Evolutionary conservation across 2,888 invertebrate species (phyloP).

Genomic region (Drosophila ezoana): DNA sequence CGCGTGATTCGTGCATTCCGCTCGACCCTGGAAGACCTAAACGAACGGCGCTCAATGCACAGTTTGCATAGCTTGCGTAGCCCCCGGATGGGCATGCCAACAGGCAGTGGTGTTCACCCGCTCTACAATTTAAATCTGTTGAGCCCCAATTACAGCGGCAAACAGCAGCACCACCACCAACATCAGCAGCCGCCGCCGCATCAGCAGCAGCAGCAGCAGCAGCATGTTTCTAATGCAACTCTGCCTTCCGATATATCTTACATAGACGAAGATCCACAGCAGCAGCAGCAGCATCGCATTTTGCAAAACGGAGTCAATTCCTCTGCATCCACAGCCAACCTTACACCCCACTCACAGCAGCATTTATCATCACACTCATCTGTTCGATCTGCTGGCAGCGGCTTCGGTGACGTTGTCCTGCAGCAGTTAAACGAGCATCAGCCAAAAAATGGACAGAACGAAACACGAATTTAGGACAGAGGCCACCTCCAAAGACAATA

Average conservation of each 20-base stretch:
- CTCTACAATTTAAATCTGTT: conserved; percentile 82
- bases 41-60: conserved; percentile 99
- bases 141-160: conserved; percentile 72
- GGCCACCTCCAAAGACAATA: conserved; percentile 1
- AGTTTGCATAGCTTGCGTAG: conserved; percentile 97
- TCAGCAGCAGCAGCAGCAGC: conserved; percentile 51
- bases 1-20: conserved; percentile 99
- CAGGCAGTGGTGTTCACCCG: conserved; percentile 62
- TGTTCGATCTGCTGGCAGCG: conserved; percentile 18
- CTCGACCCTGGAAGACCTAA: conserved; percentile 99
- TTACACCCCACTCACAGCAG: conserved; percentile 11
- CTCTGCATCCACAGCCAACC: conserved; percentile 28
- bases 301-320: conserved; percentile 56
- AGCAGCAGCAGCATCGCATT: conserved; percentile 57
- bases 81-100: conserved; percentile 88
- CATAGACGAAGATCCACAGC: conserved; percentile 88
- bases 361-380: conserved; percentile 14
- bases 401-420: conserved; percentile 60
- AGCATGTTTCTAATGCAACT: conserved; percentile 60
- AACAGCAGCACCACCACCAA: conserved; percentile 56
- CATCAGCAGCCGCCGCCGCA: conserved; percentile 61
- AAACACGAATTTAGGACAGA: conserved; percentile 71
- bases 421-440: conserved; percentile 43
- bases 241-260: conserved; percentile 89
- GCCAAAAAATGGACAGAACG: conserved; percentile 57